Evolutionary conservation across 2,113 vertebrate genomes (phyloP), one percentile per base, ranked within the genome.

Genomic region (Phalacrocorax aristotelis): DNA sequence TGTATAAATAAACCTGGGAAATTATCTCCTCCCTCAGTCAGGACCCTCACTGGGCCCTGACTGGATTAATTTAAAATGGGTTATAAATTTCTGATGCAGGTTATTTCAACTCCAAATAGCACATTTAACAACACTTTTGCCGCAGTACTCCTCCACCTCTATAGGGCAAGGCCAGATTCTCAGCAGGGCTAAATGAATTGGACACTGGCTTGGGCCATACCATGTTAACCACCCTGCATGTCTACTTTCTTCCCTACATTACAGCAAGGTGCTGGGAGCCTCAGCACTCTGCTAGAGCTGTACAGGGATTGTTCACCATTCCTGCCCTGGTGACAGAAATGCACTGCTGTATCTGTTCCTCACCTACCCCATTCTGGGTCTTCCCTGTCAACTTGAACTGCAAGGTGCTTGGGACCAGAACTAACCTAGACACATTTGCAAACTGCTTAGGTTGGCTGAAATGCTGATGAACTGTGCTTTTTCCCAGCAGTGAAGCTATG

Each of bases 31-130:
- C 70, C 71, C 62, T 91, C 88, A 77, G 68, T 75, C 75, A 72
- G 71, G 83, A 86, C 54, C 64, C 88, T 82, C 9, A 19, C 81
- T 62, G 84, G n/a, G 65, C 82, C 64, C 58, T 40, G 78, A 80
- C 90, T 12, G 40, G 83, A 77, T 95, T 93, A 79, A 57, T 86
- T 85, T 96, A 44, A 92, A 92, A 88, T 65, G 83, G 86, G 88
- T 86, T 95, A 95, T 95, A 88, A 95, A 90, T 95, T 97, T 61
- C 93, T 93, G 88, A 88, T 93, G 88, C 85, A 94, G 92, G 88
- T 61, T 79, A 83, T 88, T 95, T 80, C 93, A 61, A 49, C 86
- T 83, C 75, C 62, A 93, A 90, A 92, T 65, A 44, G 71, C 6
- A 0, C 57, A 40, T 92, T 88, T 88, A 88, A 90, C 4, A 10